Conservation (phyloP, 2,888 invertebrate genomes). For the Conistra vaccinii region DNA sequence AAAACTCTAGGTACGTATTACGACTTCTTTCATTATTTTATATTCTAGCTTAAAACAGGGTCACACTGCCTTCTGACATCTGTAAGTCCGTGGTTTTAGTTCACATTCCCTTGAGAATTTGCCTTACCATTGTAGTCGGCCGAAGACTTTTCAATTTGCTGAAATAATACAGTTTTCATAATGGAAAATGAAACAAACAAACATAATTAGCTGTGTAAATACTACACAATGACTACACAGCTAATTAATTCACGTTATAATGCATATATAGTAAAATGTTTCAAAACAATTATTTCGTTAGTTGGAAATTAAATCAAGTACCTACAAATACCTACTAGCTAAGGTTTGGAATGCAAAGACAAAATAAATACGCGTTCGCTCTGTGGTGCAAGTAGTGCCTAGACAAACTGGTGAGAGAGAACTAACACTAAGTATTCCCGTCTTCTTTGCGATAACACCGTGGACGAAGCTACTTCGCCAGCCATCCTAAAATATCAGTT, state of each 20-base stretch:
- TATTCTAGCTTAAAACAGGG: neutral
- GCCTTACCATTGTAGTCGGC: neutral
- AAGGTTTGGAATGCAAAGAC: conserved; percentile 44
- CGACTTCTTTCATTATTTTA: conserved; percentile 1
- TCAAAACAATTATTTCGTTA: conserved; percentile 10
- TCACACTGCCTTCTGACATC: neutral
- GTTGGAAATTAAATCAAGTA: conserved; percentile 33
- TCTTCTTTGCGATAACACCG: conserved; percentile 36
- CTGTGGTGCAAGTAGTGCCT: conserved; percentile 29
- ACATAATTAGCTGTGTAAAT: too few relatives aligned
- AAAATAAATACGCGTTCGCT: conserved; percentile 41
- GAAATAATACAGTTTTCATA: conserved; percentile 22
- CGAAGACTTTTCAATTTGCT: conserved; percentile 30
- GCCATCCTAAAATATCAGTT: conserved; percentile 39
- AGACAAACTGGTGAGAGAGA: conserved; percentile 48
- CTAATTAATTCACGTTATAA: conserved; percentile 30
- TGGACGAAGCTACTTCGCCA: conserved; percentile 29
- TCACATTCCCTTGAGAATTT: conserved; percentile 1
- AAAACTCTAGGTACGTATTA: neutral
- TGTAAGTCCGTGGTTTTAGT: conserved; percentile 13
- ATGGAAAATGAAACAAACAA: conserved; percentile 29
- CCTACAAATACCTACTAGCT: neutral
- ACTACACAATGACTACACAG: too few relatives aligned
- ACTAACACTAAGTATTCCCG: conserved; percentile 52
- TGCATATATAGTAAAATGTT: too few relatives aligned